Base-by-base conservation (phyloP, 2,113 vertebrate species). In the Dolichallabes microphthalmus region DNA sequence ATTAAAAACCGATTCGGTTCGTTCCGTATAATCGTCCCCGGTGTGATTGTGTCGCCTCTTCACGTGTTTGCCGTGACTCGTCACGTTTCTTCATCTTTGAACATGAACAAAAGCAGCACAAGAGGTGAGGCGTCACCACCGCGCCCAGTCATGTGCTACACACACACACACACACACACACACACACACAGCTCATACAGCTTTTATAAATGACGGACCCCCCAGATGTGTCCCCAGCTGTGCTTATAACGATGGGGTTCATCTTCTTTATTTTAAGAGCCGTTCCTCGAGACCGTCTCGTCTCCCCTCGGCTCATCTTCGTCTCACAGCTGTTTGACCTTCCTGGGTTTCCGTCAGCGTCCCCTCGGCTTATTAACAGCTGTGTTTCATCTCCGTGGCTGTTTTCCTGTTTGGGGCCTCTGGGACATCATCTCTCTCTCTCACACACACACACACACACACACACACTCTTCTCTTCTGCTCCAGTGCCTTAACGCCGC, bases 361-460 rank as follows among this genome's bases (percentile, higher is more conserved):
- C 50, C 73, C 61, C 30, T 57, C 9, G 7, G 53, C 22, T 77
- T 78, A 52, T 39, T 78, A 82, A 69, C 84, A 27, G 2, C 71
- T 39, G 52, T 52, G 61, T 61, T 85, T 66, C 45, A 50, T 71
- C 78, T 30, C 10, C 27, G 1, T 68, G 30, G 55, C 76, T 58
- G 39, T 66, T 73, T 52, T 85, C 76, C 63, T 71, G 63, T 55
- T n/a, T 45, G n/a, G 39, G 77, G 64, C 77, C 64, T 73, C 53
- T 78, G 82, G 0, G 66, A 80, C n/a, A 14, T 35, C 10, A 12
- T 45, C 20, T 30, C 74, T 0, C 78, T 11, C 75, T 20, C 17
- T 20, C 27, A 60, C 71, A 35, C 74, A n/a, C 66, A 35, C 71
- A 15, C 50, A 27, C 73, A 75, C 50, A 75, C 45, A 75, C 45